Base-by-base conservation (phyloP, 2,888 invertebrate genomes). In the Minunthozetes semirufus region DNA sequence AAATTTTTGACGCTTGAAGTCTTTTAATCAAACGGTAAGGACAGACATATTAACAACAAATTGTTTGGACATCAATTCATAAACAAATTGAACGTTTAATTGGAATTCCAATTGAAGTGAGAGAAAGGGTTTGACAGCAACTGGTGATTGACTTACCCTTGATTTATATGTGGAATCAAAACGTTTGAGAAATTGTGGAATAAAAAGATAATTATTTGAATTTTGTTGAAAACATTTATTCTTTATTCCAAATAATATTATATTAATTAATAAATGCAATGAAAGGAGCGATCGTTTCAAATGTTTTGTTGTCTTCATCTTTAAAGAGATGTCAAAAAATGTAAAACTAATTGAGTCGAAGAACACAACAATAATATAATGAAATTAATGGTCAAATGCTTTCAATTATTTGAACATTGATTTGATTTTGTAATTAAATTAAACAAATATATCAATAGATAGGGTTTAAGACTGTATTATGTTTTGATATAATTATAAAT, bases 221-320 rank as follows among this genome's bases (percentile, higher is more conserved):
- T 50, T 50, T 50, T 50, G 19, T n/a, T n/a, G 19, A 19, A 50
- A 50, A 50, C 50, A 50, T n/a, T n/a, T n/a, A n/a, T n/a, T n/a
- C n/a, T 50, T 50, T 50, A 50, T 50, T 50, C 19, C 17, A 50
- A 50, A 50, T 50, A 17, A 50, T 50, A 50, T 50, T 50, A 50
- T 50, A 50, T 50, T 50, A 50, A 50, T 50, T 50, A 50, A 8
- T 50, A 50, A 50, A 50, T 50, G 50, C 50, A 50, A 50, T 50
- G 50, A 50, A 33, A 50, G 50, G 50, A 50, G 50, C 50, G 50
- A 50, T 50, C 50, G 19, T 50, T 33, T 33, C 33, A 33, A 33
- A 33, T 33, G 33, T 33, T 33, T 33, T 33, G n/a, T 33, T 33
- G 33, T 33, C 33, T 9, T 33, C 9, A 33, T 4, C 4, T 33